Conservation (phyloP, 2,888 invertebrate genomes). For the Limnephilus rhombicus region DNA sequence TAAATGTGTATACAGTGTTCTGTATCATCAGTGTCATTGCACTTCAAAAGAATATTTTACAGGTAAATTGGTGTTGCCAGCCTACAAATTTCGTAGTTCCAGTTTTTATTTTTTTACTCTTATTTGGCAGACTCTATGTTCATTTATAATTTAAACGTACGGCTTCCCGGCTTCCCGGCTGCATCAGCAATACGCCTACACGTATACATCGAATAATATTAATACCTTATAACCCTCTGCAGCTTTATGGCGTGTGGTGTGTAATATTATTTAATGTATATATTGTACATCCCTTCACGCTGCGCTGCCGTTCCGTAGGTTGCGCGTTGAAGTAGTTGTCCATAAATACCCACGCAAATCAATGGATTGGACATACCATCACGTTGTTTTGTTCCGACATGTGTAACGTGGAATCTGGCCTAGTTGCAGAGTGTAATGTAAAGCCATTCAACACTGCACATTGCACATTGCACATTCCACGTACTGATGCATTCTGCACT, state of each 20-base stretch:
- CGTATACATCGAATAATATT: background rate
- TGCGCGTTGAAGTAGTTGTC: background rate
- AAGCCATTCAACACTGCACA: background rate
- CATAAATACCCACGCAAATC: background rate
- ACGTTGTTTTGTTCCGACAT: background rate
- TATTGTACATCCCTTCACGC: background rate
- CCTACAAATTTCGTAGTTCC: too few species aligned
- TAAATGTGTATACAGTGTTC: too few species aligned
- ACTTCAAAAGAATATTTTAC: too few species aligned
- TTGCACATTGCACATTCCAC: background rate
- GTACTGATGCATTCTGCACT: too few species aligned
- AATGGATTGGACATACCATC: background rate
- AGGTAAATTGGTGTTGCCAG: too few species aligned
- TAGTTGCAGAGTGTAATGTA: background rate
- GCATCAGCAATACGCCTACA: background rate
- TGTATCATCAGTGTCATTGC: too few species aligned
- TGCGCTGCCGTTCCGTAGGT: background rate
- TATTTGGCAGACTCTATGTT: too few species aligned
- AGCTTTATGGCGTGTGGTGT: background rate
- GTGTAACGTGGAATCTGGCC: background rate
- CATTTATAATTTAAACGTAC: background rate
- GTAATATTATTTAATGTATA: too few species aligned
- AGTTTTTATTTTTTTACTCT: too few species aligned
- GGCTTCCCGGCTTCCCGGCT: constrained; percentile 13
- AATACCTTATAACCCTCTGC: background rate